Evolutionary conservation across 2,888 invertebrate genomes (phyloP), one percentile per base, ranked within the genome.

Genomic region (Buathra laborator): DNA sequence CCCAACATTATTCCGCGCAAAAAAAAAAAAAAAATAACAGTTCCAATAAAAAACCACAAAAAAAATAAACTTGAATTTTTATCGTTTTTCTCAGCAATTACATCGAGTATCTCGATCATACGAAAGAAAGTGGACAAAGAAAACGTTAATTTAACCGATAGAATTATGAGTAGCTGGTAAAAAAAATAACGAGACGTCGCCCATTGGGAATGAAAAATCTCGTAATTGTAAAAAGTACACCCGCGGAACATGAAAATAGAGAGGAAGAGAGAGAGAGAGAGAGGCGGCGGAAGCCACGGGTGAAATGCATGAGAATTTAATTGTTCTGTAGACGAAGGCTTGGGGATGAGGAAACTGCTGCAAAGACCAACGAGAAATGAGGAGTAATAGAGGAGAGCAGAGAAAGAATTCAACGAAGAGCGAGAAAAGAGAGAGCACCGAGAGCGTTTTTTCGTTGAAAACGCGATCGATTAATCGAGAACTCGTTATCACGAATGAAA

Each of bases 271-370:
- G 29, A 70, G 14, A 7, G 1, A 16, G 0, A 16, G 48, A 14
- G 48, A n/a, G 51, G n/a, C 6, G 16, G 51, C n/a, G 51, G 51
- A 72, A 56, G 14, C 10, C n/a, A 7, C 16, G 66, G 32, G 48
- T 43, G 44, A 76, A 75, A 32, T 32, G 48, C 37, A 71, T 16
- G 74, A 80, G 76, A 83, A 53, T 53, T 64, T 46, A 81, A 81
- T 68, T 75, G 67, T 67, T 75, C 62, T 44, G 44, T 16, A 71
- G 59, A 10, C 46, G 1, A 6, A 14, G 29, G 59, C 10, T 24
- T 72, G 12, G 62, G 14, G 81, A 12, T 32, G 14, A 46, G 32
- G 79, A 64, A 75, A 14, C 7, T 62, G n/a, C 24, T 37, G 37
- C 37, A 72, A 56, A 70, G 68, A 68, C 12, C 43, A 16, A 16